Evolutionary conservation across 2,888 invertebrate species (phyloP).

Genomic region (Willowsia nigromaculata): DNA sequence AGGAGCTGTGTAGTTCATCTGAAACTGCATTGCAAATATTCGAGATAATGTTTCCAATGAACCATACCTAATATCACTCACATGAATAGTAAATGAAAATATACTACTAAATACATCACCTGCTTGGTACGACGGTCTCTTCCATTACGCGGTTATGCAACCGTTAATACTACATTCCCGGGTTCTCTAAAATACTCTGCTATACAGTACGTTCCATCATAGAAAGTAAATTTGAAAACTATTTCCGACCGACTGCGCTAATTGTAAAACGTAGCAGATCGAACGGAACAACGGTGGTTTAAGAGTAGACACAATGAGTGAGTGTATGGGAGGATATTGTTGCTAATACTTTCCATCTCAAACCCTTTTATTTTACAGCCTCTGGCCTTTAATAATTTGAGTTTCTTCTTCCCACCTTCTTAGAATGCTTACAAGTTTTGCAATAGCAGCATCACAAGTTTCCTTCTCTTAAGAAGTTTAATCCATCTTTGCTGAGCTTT

Average conservation of each 20-base stretch:
- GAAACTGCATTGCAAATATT: background rate
- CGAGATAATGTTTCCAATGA: background rate
- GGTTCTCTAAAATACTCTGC: too few species aligned
- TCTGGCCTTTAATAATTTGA: background rate
- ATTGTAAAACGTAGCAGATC: background rate
- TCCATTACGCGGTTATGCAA: background rate
- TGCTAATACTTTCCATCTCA: background rate
- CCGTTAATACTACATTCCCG: background rate
- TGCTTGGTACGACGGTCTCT: background rate
- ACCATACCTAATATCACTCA: too few species aligned
- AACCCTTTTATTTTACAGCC: conserved; percentile 1
- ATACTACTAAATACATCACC: background rate
- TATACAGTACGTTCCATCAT: background rate
- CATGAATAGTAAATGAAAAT: background rate
- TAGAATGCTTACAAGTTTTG: background rate
- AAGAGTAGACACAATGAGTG: background rate
- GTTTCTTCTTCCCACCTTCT: background rate
- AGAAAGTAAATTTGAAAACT: background rate
- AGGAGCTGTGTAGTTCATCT: too few species aligned
- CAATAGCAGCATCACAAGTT: conserved; percentile 2
- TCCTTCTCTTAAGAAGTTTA: background rate
- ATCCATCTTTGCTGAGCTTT: conserved; percentile 13
- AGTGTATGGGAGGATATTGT: background rate
- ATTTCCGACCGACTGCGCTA: conserved; percentile 28
- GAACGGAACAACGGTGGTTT: background rate